phyloP scores from a whole-genome alignment of 1,140 invertebrate genomes.

The Acromyrmex charruanus region DNA sequence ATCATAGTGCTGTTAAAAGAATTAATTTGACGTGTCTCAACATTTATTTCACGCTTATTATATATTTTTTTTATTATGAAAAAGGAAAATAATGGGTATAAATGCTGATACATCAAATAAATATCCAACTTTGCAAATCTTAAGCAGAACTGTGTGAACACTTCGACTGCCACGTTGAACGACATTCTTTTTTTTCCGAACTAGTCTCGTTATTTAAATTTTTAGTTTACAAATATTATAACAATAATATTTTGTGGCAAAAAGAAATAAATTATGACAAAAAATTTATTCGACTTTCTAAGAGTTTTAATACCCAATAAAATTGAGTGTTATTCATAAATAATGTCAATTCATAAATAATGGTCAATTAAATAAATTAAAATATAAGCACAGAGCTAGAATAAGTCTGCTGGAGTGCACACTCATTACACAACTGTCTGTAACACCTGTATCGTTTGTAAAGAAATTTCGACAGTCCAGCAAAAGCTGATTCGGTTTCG shows the following conservation, averaged over 20 bases:
- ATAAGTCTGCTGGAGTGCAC: not conserved
- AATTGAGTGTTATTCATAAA: not conserved
- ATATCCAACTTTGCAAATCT: no score
- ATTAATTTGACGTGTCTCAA: no score
- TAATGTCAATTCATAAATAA: no score
- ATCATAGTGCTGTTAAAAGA: not conserved
- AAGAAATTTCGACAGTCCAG: constrained; percentile 3
- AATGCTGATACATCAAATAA: no score
- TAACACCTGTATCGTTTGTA: not conserved
- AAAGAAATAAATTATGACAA: not conserved
- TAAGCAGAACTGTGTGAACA: no score
- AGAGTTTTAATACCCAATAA: not conserved
- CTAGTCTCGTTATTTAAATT: not conserved
- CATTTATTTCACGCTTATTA: no score
- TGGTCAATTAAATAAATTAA: not conserved
- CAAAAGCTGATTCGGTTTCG: not conserved
- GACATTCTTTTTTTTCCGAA: not conserved
- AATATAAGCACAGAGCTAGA: not conserved
- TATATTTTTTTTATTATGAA: no score
- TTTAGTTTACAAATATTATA: not conserved
- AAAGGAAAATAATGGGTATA: no score
- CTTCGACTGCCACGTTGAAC: not conserved
- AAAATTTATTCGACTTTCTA: not conserved
- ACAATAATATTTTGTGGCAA: no score
- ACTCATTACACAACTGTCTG: not conserved